A percentile compares a stretch with the other conserved stretches of the same genome.
These are phyloP conservation scores for Patella ulyssiponensis DNA, from an alignment of 2,888 invertebrate genomes.

Conservation along the genomic window DNA sequence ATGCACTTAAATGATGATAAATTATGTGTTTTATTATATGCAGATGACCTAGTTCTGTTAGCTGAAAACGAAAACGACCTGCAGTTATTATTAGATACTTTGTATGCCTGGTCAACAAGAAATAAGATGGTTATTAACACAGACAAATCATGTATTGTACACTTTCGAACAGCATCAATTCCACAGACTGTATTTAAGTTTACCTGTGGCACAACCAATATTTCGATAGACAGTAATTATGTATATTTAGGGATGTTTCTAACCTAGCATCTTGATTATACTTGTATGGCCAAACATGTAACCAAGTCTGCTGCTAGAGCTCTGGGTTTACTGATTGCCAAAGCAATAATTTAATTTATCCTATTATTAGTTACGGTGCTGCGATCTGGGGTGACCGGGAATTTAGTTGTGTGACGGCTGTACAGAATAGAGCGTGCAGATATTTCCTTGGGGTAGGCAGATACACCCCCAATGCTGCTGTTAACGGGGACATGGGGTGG, in stretches of 20 bases:
- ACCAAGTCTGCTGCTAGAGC: constrained; percentile 17
- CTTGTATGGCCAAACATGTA: constrained; percentile 17
- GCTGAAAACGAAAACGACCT: constrained; percentile 32
- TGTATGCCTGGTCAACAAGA: constrained; percentile 29
- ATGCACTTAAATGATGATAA: constrained; percentile 28
- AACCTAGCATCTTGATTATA: constrained; percentile 19
- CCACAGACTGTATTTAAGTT: constrained; percentile 19
- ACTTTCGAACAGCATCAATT: constrained; percentile 28
- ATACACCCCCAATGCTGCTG: too few relatives aligned
- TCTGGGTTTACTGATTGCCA: neutral
- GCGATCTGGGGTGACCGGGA: too few relatives aligned
- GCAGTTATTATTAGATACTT: constrained; percentile 28
- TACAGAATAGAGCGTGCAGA: too few relatives aligned
- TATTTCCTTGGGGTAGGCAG: too few relatives aligned
- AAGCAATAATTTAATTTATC: too few relatives aligned
- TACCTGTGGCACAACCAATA: constrained; percentile 22
- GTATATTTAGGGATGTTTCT: constrained; percentile 22
- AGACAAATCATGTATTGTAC: constrained; percentile 38
- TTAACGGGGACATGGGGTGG: too few relatives aligned
- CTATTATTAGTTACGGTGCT: too few relatives aligned
- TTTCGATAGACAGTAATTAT: constrained; percentile 28
- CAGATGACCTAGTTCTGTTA: constrained; percentile 36
- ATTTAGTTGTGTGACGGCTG: too few relatives aligned
- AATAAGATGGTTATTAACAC: constrained; percentile 34
- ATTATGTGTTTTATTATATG: constrained; percentile 32